These are phyloP conservation scores for Gobionotothen gibberifrons DNA, from an alignment of 2,797 vertebrate species.

Conservation along the genomic window DNA sequence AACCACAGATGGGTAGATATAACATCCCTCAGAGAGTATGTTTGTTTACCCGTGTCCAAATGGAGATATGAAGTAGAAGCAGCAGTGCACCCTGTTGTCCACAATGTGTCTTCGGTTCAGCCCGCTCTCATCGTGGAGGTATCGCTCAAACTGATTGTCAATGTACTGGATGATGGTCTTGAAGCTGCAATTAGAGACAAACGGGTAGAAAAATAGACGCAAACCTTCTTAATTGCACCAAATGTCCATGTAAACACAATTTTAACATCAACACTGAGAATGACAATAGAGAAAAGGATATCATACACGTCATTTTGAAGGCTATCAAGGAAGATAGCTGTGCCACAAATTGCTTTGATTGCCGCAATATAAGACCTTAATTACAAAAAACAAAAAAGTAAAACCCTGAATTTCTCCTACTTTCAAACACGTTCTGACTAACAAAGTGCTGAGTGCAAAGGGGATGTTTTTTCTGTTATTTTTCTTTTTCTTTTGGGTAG, in stretches of 20 bases:
- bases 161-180: slow-evolving; percentile 98
- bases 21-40: background rate
- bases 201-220: slow-evolving; percentile 4
- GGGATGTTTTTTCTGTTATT: background rate
- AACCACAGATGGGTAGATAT: background rate
- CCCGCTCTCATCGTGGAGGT: slow-evolving; percentile 97
- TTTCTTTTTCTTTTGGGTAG: background rate
- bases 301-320: background rate
- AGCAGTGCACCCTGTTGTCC: slow-evolving; percentile 98
- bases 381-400: background rate
- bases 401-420: background rate
- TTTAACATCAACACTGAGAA: background rate
- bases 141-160: slow-evolving; percentile 97
- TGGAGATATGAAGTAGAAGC: slow-evolving; percentile 99
- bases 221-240: background rate
- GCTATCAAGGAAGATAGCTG: background rate
- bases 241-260: background rate
- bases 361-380: background rate
- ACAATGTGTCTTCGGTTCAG: slow-evolving; percentile 96
- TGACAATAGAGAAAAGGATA: background rate
- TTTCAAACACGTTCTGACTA: slow-evolving; percentile 1
- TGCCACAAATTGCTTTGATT: background rate
- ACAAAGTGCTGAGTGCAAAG: slow-evolving; percentile 7
- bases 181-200: slow-evolving; percentile 83
- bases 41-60: slow-evolving; percentile 94